A percentile compares a stretch with the other conserved stretches of the same genome.
These are phyloP conservation scores for Peromyscus aztecus DNA, from an alignment of 2,797 vertebrate genomes.

Conservation along the genomic window DNA sequence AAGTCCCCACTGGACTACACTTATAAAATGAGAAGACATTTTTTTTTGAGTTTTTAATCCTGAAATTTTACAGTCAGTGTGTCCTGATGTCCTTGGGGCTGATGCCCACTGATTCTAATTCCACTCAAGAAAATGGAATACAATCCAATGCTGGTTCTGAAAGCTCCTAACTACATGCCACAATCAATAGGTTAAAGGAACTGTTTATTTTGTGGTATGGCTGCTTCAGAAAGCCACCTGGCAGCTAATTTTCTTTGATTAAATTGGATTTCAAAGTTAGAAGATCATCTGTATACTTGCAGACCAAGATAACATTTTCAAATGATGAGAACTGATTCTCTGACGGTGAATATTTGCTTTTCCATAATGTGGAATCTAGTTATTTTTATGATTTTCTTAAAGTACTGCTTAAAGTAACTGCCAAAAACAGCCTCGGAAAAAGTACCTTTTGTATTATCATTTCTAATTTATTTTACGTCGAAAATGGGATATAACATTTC, in stretches of 20 bases:
- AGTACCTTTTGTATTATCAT: slow-evolving; percentile 10
- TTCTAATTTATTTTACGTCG: slow-evolving; percentile 63
- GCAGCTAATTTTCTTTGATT: slow-evolving; percentile 52
- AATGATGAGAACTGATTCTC: slow-evolving; percentile 49
- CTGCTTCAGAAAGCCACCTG: background rate
- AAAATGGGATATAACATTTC: slow-evolving; percentile 50
- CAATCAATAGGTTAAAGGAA: slow-evolving; percentile 10
- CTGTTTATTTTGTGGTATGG: slow-evolving; percentile 25
- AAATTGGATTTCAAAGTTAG: slow-evolving; percentile 52
- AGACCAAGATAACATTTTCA: slow-evolving; percentile 67
- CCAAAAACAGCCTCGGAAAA: slow-evolving; percentile 30
- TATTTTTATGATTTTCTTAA: slow-evolving; percentile 21
- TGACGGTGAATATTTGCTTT: slow-evolving; percentile 67
- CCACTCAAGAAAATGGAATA: background rate
- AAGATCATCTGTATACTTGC: background rate
- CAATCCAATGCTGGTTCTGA: background rate
- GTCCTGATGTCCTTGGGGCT: background rate
- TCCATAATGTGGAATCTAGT: slow-evolving; percentile 27
- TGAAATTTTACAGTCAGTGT: background rate
- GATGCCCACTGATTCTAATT: accelerated
- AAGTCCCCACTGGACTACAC: background rate
- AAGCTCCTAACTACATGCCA: background rate
- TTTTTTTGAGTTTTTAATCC: background rate
- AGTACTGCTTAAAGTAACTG: slow-evolving; percentile 48
- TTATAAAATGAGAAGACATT: background rate